phyloP scores from a whole-genome alignment of 1,140 invertebrate genomes.

The Metaphire vulgaris region DNA sequence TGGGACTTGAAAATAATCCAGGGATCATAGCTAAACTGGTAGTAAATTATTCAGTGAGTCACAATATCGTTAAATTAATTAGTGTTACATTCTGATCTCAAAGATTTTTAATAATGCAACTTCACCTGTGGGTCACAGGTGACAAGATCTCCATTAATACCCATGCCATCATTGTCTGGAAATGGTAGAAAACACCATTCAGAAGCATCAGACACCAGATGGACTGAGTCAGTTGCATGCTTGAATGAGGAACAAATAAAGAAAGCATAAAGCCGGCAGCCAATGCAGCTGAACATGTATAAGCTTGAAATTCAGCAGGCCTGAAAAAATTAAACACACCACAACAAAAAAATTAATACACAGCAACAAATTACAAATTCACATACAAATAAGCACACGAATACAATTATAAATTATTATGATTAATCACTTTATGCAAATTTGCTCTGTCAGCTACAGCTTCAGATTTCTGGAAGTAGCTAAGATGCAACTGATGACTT shows the following conservation, averaged over 20 bases:
- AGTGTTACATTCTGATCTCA: neutral
- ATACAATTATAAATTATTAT: no score
- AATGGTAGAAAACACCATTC: conserved; percentile 77
- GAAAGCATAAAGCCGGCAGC: conserved; percentile 23
- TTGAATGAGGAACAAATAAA: neutral
- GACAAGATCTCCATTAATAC: conserved; percentile 78
- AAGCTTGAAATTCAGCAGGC: conserved; percentile 76
- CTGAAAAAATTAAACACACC: conserved; percentile 48
- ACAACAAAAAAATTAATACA: no score
- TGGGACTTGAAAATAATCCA: no score
- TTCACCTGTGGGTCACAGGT: conserved; percentile 76
- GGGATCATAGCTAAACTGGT: neutral
- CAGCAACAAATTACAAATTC: no score
- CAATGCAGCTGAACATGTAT: conserved; percentile 70
- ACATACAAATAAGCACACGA: no score
- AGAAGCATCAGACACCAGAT: conserved; percentile 62
- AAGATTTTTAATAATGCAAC: conserved; percentile 25
- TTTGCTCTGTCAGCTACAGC: no score
- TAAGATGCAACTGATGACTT: no score
- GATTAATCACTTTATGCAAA: no score
- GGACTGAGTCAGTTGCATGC: conserved; percentile 50
- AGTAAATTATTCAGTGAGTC: neutral
- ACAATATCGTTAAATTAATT: neutral
- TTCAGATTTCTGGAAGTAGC: no score
- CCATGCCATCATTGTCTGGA: conserved; percentile 79